Evolutionary conservation across 2,113 vertebrate species (phyloP), one percentile per base, ranked within the genome.

Genomic region (Cavia porcellus): DNA sequence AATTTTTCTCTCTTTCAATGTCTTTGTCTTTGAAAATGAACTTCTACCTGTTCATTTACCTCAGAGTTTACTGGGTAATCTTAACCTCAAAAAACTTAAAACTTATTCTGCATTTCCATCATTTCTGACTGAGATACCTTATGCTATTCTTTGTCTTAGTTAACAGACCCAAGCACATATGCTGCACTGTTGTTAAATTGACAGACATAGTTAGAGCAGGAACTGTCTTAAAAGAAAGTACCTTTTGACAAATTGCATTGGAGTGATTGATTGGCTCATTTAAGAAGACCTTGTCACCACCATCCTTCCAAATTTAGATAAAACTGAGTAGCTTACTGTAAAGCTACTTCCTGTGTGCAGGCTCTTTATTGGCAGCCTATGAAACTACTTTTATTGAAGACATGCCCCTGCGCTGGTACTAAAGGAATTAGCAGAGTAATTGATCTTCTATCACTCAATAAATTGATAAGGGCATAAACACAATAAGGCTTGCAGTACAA

Each of bases 251-350:
- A 59, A 90, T 96, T 94, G 3, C 14, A 3, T 50, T 74, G 62
- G 22, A 70, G 86, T 82, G 93, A 98, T 90, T 70, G 94, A 93
- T 88, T 75, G 61, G 62, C 72, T 97, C 92, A 95, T 97, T n/a
- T 47, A 72, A 75, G 86, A 50, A 96, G 45, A 59, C 72, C 86
- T 50, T 91, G 3, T 10, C 61, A 88, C 50, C 68, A n/a, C 32
- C 8, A 28, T 92, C 66, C 52, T 97, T 84, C 83, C n/a, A 83
- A 57, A 91, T 30, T 95, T 28, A 79, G 86, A 95, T 94, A 97
- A 94, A 55, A 68, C 12, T 38, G 72, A 92, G 11, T 70, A n/a
- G 8, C 62, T 96, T 91, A 89, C 64, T 32, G 59, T 83, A 89
- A 92, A 98, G 84, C 52, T 92, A 32, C 70, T 90, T 96, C 32